phyloP scores from a whole-genome alignment of 2,888 invertebrate species.

The Chymomyza caudatula region DNA sequence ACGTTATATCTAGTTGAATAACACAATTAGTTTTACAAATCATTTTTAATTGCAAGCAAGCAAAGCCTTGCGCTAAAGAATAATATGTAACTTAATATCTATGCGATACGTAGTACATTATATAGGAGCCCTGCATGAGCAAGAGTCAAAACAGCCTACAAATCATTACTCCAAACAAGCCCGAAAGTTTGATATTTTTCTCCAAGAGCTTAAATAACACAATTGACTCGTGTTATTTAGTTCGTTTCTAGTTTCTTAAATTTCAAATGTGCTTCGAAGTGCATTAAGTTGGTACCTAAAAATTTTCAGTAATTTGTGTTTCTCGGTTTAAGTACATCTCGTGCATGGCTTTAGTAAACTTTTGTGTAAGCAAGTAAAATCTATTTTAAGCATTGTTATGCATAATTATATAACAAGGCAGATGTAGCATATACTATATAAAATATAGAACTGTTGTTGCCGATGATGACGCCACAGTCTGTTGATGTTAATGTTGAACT shows the following conservation, averaged over 20 bases:
- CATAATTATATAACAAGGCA: background rate
- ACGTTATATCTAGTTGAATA: constrained; percentile 43
- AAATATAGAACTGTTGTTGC: background rate
- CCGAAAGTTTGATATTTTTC: background rate
- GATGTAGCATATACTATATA: background rate
- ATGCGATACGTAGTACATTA: background rate
- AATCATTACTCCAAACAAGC: background rate
- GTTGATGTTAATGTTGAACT: background rate
- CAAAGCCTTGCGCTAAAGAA: constrained; percentile 50
- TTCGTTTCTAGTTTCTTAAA: background rate
- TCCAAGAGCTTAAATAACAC: too few relatives aligned
- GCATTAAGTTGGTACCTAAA: too few relatives aligned
- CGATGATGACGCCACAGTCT: background rate
- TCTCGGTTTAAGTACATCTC: background rate
- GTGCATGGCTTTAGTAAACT: background rate
- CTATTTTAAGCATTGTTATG: background rate
- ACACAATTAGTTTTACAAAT: constrained; percentile 49
- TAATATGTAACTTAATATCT: constrained; percentile 29
- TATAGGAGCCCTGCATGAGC: background rate
- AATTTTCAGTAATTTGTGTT: background rate
- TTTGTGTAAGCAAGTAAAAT: background rate
- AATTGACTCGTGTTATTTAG: too few relatives aligned
- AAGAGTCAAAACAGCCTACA: background rate
- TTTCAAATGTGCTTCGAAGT: background rate
- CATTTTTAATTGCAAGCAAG: constrained; percentile 50